These are phyloP conservation scores for Pandion haliaetus DNA, from an alignment of 2,113 vertebrate species.

Conservation along the genomic window DNA sequence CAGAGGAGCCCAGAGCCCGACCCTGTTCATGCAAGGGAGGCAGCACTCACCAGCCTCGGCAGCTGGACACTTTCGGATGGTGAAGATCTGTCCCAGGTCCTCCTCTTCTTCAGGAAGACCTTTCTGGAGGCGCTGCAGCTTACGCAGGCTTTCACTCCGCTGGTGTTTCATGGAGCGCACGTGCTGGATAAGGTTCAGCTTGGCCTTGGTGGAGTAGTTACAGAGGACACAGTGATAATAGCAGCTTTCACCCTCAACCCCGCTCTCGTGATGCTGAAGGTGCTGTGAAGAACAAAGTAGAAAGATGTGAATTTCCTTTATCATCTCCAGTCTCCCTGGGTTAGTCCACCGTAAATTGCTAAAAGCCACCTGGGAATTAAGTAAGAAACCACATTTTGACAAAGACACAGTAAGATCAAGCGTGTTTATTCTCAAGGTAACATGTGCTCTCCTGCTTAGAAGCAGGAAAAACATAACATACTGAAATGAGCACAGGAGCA, in stretches of 20 bases:
- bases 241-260: constrained; percentile 92
- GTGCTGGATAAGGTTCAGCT: constrained; percentile 98
- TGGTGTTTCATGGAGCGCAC: constrained; percentile 99
- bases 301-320: neutral
- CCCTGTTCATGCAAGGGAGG: fast-evolving
- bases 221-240: constrained; percentile 97
- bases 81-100: constrained; percentile 92
- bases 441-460: neutral
- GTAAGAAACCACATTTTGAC: neutral
- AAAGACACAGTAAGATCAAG: neutral
- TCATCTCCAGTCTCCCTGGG: neutral
- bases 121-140: constrained; percentile 94
- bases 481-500: neutral
- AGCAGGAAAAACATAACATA: neutral
- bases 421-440: neutral
- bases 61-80: constrained; percentile 90
- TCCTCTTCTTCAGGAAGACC: constrained; percentile 96
- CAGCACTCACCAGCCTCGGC: constrained; percentile 86
- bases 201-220: constrained; percentile 98
- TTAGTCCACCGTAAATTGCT: neutral
- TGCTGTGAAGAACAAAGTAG: constrained; percentile 78
- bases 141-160: constrained; percentile 93
- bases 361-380: neutral
- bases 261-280: constrained; percentile 95
- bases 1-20: neutral